Base-by-base conservation (phyloP, 2,797 vertebrate genomes). In the Periophthalmus magnuspinnatus region DNA sequence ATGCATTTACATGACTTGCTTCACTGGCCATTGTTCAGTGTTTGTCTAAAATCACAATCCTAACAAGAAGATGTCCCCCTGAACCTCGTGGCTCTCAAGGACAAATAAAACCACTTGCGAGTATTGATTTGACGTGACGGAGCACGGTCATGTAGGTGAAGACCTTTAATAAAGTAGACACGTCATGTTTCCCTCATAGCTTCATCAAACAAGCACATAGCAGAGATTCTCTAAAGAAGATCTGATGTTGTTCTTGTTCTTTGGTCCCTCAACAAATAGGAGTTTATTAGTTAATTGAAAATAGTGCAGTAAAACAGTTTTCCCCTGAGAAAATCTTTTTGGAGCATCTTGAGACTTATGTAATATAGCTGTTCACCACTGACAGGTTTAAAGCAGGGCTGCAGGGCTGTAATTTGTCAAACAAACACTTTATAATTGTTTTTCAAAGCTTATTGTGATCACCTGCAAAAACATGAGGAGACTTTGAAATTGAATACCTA, bases 41-140 rank as follows among this genome's bases (percentile, higher is more conserved):
- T 50, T 2, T 54, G 21, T 22, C 5, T 32, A 57, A 32, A 32
- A 32, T 55, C 24, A 32, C 11, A 32, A 3, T 57, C 55, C 55
- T 57, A 16, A 32, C 14, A 57, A 32, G 24, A 13, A 57, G 55
- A 57, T 14, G 13, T 62, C n/a, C 17, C 1, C 36, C 21, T 14
- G 5, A 45, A 14, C 60, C 21, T 45, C n/a, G 24, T 10, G 2
- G 36, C 10, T 36, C 38, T 22, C 9, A 59, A 65, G 41, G 72
- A 68, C 63, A 55, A 66, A 28, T 71, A 58, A 76, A 77, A 61
- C 10, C 21, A 55, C 60, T 72, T 71, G 48, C 14, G 59, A 16
- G 5, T 75, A 78, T 83, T 78, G 81, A 85, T 86, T 74, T 70
- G 68, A 1, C 7, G 16, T 19, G 28, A 59, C 3, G 14, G 28